Percentiles rank a stretch among this genome's conserved stretches.
phyloP scores from a whole-genome alignment of 2,113 vertebrate species.

The Cyphomyrus plagiostoma region DNA sequence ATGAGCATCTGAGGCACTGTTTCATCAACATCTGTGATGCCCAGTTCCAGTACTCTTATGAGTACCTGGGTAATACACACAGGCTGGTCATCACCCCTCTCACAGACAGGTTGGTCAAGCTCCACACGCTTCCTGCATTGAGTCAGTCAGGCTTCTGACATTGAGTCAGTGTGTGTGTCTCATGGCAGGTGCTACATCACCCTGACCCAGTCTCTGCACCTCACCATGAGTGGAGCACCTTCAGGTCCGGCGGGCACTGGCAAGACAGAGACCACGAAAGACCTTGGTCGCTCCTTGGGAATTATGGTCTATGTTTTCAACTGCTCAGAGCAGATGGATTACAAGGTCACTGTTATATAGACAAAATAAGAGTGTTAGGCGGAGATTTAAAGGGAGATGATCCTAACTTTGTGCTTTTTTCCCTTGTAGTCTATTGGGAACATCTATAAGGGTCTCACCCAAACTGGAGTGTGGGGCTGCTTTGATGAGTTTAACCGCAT shows the following conservation, averaged over 20 bases:
- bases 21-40: constrained; percentile 74
- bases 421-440: constrained; percentile 57
- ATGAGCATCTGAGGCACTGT: constrained; percentile 61
- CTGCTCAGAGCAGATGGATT: constrained; percentile 73
- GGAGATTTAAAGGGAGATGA: not conserved
- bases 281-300: constrained; percentile 59
- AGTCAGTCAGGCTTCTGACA: no score
- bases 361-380: not conserved
- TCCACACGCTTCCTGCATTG: not conserved
- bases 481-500: constrained; percentile 68
- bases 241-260: constrained; percentile 58
- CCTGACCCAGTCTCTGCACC: constrained; percentile 55
- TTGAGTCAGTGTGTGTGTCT: not conserved
- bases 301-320: constrained; percentile 72
- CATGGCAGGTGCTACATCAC: constrained; percentile 65
- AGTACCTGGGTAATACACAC: constrained; percentile 72
- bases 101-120: constrained; percentile 62
- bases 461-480: constrained; percentile 61
- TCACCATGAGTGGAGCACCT: constrained; percentile 58
- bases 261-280: constrained; percentile 69
- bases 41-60: constrained; percentile 73
- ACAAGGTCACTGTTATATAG: constrained; percentile 50
- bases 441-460: constrained; percentile 66
- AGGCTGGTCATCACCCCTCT: constrained; percentile 72
- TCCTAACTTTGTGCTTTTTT: not conserved